phyloP scores from a whole-genome alignment of 2,797 vertebrate species.

The Melanotaenia trifasciata region DNA sequence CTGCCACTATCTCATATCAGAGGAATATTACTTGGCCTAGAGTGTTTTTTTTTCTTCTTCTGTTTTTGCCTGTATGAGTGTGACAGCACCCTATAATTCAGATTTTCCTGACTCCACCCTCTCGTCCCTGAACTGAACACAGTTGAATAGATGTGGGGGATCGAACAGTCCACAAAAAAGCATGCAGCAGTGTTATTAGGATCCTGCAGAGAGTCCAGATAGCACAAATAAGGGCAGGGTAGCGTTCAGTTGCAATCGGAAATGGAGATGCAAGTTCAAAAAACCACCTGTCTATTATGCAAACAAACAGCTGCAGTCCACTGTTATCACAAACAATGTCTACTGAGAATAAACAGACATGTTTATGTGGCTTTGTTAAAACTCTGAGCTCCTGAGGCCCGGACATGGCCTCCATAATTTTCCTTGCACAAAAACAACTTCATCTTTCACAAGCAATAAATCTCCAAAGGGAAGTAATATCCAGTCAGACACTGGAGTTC shows the following conservation, averaged over 20 bases:
- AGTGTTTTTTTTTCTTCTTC: not conserved
- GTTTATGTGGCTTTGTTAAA: not conserved
- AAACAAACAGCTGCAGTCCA: not conserved
- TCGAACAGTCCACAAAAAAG: not conserved
- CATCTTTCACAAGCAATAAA: not conserved
- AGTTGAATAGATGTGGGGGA: not conserved
- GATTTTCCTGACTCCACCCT: not conserved
- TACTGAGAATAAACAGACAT: not conserved
- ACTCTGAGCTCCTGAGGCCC: not conserved
- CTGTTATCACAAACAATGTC: not conserved
- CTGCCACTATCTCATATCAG: too few species aligned
- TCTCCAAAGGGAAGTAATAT: not conserved
- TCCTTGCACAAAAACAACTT: not conserved
- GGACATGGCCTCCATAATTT: not conserved
- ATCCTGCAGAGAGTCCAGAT: not conserved
- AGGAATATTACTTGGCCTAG: not conserved
- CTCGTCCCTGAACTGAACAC: not conserved
- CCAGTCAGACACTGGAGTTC: not conserved
- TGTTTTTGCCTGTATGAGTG: not conserved
- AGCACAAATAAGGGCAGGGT: not conserved
- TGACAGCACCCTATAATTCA: not conserved
- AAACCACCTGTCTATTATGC: not conserved
- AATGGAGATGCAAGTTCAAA: not conserved
- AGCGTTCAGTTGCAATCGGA: too few species aligned
- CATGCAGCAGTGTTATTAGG: not conserved